A percentile compares a stretch with the other conserved stretches of the same genome.
Evolutionary conservation across 92 coral and sea anemone species (phyloP).

Genomic region (Zoanthus sansibaricus): DNA sequence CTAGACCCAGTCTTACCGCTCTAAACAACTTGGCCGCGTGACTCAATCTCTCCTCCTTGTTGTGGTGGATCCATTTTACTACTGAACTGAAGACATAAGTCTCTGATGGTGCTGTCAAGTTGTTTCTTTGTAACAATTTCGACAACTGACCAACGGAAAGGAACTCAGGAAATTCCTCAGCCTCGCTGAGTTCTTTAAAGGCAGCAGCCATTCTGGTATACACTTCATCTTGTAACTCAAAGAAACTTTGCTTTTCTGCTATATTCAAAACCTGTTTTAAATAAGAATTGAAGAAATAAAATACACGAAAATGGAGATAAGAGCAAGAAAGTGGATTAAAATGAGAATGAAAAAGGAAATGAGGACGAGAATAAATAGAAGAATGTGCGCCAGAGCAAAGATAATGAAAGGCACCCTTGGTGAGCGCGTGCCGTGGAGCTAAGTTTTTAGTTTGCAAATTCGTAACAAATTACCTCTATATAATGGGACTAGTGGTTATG

Average conservation of each 20-base stretch:
- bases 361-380: too few relatives aligned
- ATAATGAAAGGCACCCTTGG: too few relatives aligned
- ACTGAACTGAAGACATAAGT: conserved; percentile 57
- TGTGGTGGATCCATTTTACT: conserved; percentile 58
- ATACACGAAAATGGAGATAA: neutral
- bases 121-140: conserved; percentile 38
- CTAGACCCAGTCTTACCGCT: conserved; percentile 64
- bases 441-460: too few relatives aligned
- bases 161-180: conserved; percentile 33
- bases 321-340: neutral
- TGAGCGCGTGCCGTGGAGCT: too few relatives aligned
- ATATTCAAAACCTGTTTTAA: conserved; percentile 23
- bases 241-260: conserved; percentile 56
- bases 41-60: conserved; percentile 53
- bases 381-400: too few relatives aligned
- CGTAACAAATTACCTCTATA: too few relatives aligned
- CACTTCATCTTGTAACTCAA: conserved; percentile 41
- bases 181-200: conserved; percentile 48
- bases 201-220: conserved; percentile 20
- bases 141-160: conserved; percentile 19
- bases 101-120: conserved; percentile 71
- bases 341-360: too few relatives aligned
- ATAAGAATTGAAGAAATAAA: neutral
- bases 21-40: conserved; percentile 54
- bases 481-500: too few relatives aligned